phyloP scores from a whole-genome alignment of 2,888 invertebrate species.

The Hylaea fasciaria region DNA sequence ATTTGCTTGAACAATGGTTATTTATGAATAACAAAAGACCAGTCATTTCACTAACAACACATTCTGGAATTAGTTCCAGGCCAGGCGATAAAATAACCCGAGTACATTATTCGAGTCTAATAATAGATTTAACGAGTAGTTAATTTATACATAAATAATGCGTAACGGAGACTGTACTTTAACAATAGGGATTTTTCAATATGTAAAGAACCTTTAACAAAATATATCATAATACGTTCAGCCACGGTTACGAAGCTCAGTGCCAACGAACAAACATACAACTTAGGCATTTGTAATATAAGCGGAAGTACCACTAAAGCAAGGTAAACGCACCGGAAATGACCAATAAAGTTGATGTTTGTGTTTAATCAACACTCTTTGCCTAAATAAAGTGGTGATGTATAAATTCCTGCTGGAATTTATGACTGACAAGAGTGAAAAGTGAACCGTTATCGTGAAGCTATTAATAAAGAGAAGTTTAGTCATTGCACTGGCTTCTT shows the following conservation, averaged over 20 bases:
- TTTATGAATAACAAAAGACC: constrained; percentile 28
- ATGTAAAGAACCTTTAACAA: too few relatives aligned
- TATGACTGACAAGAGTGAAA: constrained; percentile 10
- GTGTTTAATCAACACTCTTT: constrained; percentile 23
- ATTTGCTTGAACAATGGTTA: constrained; percentile 23
- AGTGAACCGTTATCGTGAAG: too few relatives aligned
- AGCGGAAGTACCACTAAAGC: constrained; percentile 4
- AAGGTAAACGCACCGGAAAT: constrained; percentile 30
- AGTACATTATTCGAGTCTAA: not conserved
- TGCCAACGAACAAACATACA: too few relatives aligned
- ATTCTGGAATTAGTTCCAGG: constrained; percentile 18
- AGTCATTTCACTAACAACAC: constrained; percentile 18
- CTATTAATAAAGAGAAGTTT: too few relatives aligned
- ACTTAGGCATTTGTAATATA: too few relatives aligned
- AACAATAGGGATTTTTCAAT: too few relatives aligned
- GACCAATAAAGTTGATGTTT: constrained; percentile 30
- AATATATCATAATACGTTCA: too few relatives aligned
- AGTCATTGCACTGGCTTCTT: too few relatives aligned
- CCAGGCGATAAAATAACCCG: constrained; percentile 13
- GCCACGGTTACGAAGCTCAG: too few relatives aligned
- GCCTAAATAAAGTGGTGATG: constrained; percentile 21
- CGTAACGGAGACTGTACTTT: too few relatives aligned
- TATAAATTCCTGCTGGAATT: constrained; percentile 27
- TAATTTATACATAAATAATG: too few relatives aligned
- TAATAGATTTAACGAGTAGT: not conserved